phyloP scores from a whole-genome alignment of 1,140 invertebrate genomes.

The Hycleus cichorii region DNA sequence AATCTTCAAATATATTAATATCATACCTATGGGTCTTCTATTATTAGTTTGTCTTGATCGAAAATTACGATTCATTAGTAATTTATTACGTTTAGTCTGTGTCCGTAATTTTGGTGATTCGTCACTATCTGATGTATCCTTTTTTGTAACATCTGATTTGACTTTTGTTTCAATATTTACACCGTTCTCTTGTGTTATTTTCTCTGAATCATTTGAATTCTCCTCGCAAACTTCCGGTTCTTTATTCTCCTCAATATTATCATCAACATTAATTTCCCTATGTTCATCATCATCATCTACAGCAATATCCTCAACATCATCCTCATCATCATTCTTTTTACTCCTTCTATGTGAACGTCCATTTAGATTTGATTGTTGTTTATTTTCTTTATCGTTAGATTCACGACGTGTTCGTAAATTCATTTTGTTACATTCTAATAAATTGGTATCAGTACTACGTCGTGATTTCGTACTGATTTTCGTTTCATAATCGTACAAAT shows the following conservation, averaged over 20 bases:
- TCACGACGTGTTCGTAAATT: constrained; percentile 5
- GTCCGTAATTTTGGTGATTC: constrained; percentile 3
- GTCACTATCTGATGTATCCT: constrained; percentile 14
- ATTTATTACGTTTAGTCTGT: neutral
- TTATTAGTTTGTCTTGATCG: constrained; percentile 1
- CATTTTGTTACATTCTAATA: constrained; percentile 6
- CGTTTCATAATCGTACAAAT: constrained; percentile 25
- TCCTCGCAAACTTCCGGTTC: constrained; percentile 3
- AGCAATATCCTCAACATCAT: constrained; percentile 1
- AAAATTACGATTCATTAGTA: neutral
- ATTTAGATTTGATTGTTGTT: constrained; percentile 16
- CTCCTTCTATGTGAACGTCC: constrained; percentile 4
- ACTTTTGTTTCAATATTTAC: constrained; percentile 3
- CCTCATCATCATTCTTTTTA: constrained; percentile 5
- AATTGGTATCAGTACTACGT: neutral
- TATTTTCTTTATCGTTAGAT: constrained; percentile 29
- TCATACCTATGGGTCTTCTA: constrained; percentile 5
- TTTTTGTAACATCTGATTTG: constrained; percentile 3
- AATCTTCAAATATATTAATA: neutral
- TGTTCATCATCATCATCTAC: constrained; percentile 4
- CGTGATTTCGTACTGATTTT: constrained; percentile 12
- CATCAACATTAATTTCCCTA: too few species aligned
- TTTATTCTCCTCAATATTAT: constrained; percentile 3
- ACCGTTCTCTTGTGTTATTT: constrained; percentile 3
- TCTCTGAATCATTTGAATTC: constrained; percentile 11